Evolutionary conservation across 2,888 invertebrate genomes (phyloP).

Genomic region (Thumatha senex): DNA sequence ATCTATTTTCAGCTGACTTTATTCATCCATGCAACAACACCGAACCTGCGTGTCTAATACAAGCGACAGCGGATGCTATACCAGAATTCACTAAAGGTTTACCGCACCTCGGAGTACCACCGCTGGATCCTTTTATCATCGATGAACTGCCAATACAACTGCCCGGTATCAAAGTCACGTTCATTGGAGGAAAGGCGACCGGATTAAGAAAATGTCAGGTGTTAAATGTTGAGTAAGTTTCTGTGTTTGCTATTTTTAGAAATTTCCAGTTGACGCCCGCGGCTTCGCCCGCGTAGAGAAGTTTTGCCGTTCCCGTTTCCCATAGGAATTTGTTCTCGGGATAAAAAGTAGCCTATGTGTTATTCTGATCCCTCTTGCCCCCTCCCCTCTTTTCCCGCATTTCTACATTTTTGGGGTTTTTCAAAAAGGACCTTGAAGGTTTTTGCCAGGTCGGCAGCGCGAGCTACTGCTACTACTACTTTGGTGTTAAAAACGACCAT

Average conservation of each 20-base stretch:
- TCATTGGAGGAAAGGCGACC: conserved; percentile 69
- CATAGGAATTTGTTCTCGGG: too few species aligned
- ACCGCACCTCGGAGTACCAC: conserved; percentile 67
- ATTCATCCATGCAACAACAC: conserved; percentile 75
- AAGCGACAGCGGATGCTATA: conserved; percentile 72
- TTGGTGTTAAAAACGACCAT: too few species aligned
- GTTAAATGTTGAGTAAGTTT: conserved; percentile 74
- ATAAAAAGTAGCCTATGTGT: too few species aligned
- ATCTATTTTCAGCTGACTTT: conserved; percentile 63
- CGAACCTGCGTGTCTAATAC: conserved; percentile 63
- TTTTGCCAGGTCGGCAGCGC: too few species aligned
- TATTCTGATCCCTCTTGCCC: too few species aligned
- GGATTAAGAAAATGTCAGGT: conserved; percentile 73
- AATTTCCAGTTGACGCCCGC: too few species aligned
- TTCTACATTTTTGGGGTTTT: too few species aligned
- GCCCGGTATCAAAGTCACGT: conserved; percentile 76
- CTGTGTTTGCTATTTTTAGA: neutral
- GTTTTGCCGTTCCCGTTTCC: too few species aligned
- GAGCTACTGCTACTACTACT: too few species aligned
- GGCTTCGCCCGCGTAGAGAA: too few species aligned
- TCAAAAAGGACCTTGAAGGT: too few species aligned
- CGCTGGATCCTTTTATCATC: conserved; percentile 71
- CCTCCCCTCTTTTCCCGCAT: too few species aligned
- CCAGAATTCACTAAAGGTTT: conserved; percentile 71
- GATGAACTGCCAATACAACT: conserved; percentile 74